Conservation (phyloP, 1,140 invertebrate genomes). For the Mactra quadrangularis region DNA sequence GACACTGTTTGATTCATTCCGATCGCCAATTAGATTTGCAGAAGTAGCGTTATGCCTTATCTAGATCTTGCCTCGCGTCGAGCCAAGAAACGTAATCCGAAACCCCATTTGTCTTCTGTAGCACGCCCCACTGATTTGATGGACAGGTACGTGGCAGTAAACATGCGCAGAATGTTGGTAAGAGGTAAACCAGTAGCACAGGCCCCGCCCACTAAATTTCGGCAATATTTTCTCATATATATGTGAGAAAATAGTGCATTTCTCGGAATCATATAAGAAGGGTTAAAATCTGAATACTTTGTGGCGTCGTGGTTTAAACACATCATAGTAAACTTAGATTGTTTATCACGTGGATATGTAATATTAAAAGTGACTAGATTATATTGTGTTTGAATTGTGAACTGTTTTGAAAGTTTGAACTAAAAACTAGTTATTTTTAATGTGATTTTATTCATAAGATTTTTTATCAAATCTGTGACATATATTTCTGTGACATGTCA, state of each 20-base stretch:
- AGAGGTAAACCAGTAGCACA: neutral
- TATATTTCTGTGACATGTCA: too few relatives aligned
- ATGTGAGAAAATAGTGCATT: slow-evolving; percentile 15
- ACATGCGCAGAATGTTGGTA: slow-evolving; percentile 25
- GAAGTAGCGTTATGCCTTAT: slow-evolving; percentile 47
- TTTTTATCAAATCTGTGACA: too few relatives aligned
- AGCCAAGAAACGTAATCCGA: slow-evolving; percentile 31
- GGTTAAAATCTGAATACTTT: neutral
- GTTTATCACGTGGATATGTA: slow-evolving; percentile 29
- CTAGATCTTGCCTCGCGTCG: neutral
- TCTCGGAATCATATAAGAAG: neutral
- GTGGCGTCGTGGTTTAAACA: neutral
- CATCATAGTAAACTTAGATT: slow-evolving; percentile 18
- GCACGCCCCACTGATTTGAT: slow-evolving; percentile 34
- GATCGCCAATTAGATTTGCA: slow-evolving; percentile 50
- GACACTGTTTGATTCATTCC: slow-evolving; percentile 34
- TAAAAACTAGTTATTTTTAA: too few relatives aligned
- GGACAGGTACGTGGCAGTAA: slow-evolving; percentile 16
- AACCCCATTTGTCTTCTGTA: slow-evolving; percentile 43
- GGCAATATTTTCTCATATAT: slow-evolving; percentile 51
- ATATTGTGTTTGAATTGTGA: too few relatives aligned
- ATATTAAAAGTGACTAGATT: too few relatives aligned
- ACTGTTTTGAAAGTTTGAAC: too few relatives aligned
- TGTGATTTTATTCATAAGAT: too few relatives aligned
- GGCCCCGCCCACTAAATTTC: slow-evolving; percentile 34